Base-by-base conservation (phyloP, 2,113 vertebrate genomes). In the Gymnobelideus leadbeateri region DNA sequence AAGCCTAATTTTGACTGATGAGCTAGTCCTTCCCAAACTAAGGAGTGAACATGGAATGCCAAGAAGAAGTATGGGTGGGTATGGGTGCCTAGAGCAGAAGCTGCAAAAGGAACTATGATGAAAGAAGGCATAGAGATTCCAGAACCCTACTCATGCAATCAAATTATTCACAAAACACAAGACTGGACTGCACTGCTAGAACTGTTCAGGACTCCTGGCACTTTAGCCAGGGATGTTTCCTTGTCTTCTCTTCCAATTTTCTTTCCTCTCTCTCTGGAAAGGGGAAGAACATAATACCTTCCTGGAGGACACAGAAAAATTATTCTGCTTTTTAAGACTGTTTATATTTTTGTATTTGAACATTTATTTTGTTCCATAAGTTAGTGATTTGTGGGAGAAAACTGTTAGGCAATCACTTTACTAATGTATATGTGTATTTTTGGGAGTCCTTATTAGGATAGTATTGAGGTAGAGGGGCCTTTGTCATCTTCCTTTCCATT, bases 281-380 rank as follows among this genome's bases (percentile, higher is more conserved):
- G 61, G 26, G 57, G 26, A 77, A 37, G 37, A 16, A 6, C 37
- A 14, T 19, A n/a, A 77, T 6, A 37, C 61, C 14, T 77, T 77
- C 61, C 37, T 57, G 25, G 31, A 68, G 31, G 57, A 68, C 10
- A 37, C 11, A 37, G 11, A 3, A 68, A 68, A 31, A 10, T 68
- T 37, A 68, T 68, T 68, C 57, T 68, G 28, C 47, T 96, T 91
- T 94, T 91, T 7, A n/a, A 92, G 28, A 31, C 31, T 68, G 57
- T 37, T 68, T 68, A 31, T 10, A 37, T 68, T 68, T 68, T 10
- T 31, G 28, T 68, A 31, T 61, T 61, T 61, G 31, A 61, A 61
- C 10, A 61, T 61, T 31, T 31, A 37, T 68, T 68, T 68, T 68
- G 16, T 37, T 37, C 37, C 57, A 37, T 68, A 68, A 68, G 57